Conservation (phyloP, 2,797 vertebrate species). For the Molossus molossus region DNA sequence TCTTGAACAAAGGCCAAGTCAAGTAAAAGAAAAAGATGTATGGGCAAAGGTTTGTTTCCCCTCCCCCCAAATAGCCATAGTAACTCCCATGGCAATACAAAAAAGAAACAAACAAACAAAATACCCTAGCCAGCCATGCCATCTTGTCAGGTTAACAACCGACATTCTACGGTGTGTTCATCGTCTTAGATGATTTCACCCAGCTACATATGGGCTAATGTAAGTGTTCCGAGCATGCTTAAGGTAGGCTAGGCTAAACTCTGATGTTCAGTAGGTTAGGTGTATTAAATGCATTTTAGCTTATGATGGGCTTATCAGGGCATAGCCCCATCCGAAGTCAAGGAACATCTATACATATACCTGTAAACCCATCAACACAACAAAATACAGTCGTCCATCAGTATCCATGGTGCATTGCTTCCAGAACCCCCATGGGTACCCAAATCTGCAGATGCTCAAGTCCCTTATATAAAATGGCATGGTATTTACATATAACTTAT, state of each 20-base stretch:
- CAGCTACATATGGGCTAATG: background rate
- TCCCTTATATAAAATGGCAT: background rate
- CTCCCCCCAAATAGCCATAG: background rate
- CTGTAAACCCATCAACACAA: background rate
- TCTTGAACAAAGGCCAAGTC: slow-evolving; percentile 10
- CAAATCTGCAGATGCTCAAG: background rate
- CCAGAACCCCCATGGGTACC: background rate
- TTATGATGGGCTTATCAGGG: background rate
- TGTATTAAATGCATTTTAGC: background rate
- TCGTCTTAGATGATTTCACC: background rate
- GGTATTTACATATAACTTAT: background rate
- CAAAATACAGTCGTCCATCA: background rate
- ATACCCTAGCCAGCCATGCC: background rate
- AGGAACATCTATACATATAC: background rate
- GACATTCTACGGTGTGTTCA: background rate
- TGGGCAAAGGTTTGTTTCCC: background rate
- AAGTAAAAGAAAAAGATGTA: background rate
- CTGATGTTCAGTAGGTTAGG: background rate
- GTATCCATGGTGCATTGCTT: background rate
- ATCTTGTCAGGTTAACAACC: background rate
- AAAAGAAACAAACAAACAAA: background rate
- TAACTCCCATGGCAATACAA: background rate
- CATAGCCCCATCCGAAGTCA: background rate
- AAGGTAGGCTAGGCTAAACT: background rate
- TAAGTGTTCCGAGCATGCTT: background rate